Conservation (phyloP, 37 sponge, comb jelly and placozoan genomes). For the Cliona cf. orientalis region DNA sequence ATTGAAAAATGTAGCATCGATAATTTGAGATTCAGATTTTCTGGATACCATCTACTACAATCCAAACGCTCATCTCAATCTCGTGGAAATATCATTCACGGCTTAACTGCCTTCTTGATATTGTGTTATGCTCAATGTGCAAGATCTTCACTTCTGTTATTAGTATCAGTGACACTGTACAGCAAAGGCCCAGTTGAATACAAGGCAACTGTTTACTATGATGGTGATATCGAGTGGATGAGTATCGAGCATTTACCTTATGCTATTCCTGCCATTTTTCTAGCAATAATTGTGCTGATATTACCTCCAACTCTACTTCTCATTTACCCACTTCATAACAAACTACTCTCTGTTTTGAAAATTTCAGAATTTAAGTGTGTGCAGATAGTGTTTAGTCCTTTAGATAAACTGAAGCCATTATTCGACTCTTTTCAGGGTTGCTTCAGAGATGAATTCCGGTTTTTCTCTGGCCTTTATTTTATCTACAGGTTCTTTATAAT, state of each 20-base stretch:
- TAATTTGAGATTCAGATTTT: background rate
- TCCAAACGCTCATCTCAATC: background rate
- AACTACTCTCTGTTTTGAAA: background rate
- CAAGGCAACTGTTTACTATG: background rate
- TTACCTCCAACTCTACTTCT: conserved; percentile 5
- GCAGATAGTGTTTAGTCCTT: background rate
- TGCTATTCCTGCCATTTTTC: conserved; percentile 7
- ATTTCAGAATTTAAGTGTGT: background rate
- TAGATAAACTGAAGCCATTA: conserved; percentile 7
- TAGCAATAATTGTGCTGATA: background rate
- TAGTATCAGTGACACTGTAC: background rate
- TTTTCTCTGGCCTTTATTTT: conserved; percentile 9
- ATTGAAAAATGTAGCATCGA: background rate
- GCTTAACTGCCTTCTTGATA: conserved; percentile 34
- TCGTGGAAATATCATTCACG: conserved; percentile 25
- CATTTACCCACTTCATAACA: conserved; percentile 3
- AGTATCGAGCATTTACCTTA: conserved; percentile 4
- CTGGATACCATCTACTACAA: background rate
- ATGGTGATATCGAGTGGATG: background rate
- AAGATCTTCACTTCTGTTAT: conserved; percentile 1
- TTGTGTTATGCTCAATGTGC: conserved; percentile 32
- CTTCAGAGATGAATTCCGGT: conserved; percentile 14
- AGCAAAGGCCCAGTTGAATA: background rate
- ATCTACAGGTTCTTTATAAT: conserved; percentile 6
- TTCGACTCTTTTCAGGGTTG: conserved; percentile 21